phyloP scores from a whole-genome alignment of 2,113 vertebrate genomes.

The Ophiodon elongatus region DNA sequence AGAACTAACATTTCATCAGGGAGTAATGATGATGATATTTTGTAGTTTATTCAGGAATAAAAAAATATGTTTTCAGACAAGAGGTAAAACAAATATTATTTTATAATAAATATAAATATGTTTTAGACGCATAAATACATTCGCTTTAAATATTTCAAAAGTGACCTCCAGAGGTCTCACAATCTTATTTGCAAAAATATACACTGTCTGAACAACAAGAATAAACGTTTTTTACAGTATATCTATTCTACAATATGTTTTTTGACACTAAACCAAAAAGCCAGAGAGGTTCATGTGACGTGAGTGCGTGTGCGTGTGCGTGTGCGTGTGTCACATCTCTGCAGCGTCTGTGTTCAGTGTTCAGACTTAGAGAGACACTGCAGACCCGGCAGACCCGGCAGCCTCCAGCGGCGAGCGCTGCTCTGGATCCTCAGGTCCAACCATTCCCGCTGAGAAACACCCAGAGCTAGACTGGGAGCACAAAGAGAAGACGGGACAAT shows the following conservation, averaged over 20 bases:
- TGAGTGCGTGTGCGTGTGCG: no score
- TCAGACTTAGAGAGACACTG: constrained; percentile 67
- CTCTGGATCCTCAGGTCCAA: constrained; percentile 70
- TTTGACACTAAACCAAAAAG: not conserved
- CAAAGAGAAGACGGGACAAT: not conserved
- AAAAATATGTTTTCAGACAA: constrained; percentile 14
- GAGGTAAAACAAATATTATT: not conserved
- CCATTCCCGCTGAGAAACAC: constrained; percentile 68
- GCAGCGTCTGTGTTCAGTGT: constrained; percentile 24
- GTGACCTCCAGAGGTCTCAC: not conserved
- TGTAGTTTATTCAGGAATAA: constrained; percentile 20
- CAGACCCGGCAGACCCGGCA: constrained; percentile 62
- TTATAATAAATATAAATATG: not conserved
- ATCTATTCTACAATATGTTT: not conserved
- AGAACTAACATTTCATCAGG: not conserved
- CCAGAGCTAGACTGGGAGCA: constrained; percentile 53
- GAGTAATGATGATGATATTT: not conserved
- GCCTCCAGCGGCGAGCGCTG: constrained; percentile 56
- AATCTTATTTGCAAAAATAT: not conserved
- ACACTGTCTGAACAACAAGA: not conserved
- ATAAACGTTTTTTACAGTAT: not conserved
- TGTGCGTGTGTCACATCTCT: not conserved
- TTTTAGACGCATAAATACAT: not conserved
- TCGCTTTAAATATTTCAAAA: not conserved
- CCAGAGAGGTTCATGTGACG: not conserved